These are phyloP conservation scores for Griposia aprilina DNA, from an alignment of 2,888 invertebrate genomes.

Conservation along the genomic window DNA sequence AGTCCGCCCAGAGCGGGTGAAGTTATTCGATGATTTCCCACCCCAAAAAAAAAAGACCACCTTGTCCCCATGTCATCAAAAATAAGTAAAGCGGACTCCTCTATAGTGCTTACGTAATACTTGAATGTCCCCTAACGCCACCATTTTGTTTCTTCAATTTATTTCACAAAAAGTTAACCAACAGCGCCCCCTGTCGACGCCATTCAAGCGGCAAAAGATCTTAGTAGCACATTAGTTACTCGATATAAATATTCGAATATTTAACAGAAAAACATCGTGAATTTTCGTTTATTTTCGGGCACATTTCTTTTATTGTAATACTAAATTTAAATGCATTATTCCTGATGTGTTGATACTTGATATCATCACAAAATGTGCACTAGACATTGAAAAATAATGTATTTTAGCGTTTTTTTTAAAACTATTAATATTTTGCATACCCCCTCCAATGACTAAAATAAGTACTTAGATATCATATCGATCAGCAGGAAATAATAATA, in stretches of 20 bases:
- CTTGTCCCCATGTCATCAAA: no score
- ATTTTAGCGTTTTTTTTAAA: not conserved
- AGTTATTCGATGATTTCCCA: no score
- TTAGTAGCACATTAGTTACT: not conserved
- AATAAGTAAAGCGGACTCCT: no score
- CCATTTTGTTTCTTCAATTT: not conserved
- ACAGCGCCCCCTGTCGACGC: not conserved
- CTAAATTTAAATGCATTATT: slow-evolving; percentile 54
- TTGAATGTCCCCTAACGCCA: not conserved
- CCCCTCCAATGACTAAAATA: not conserved
- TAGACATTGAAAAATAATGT: not conserved
- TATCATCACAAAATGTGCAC: slow-evolving; percentile 20
- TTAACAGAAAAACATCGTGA: not conserved
- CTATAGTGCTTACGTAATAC: no score
- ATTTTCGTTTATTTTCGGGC: slow-evolving; percentile 1
- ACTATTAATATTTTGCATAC: slow-evolving; percentile 19
- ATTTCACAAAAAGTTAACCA: not conserved
- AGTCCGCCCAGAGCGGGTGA: no score
- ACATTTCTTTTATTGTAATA: slow-evolving; percentile 27
- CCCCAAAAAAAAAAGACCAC: no score
- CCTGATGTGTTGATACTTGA: not conserved
- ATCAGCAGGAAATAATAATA: not conserved
- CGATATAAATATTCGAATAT: slow-evolving; percentile 35
- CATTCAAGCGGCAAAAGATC: slow-evolving; percentile 4
- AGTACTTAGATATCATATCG: not conserved